These are phyloP conservation scores for Enteromius viviparus DNA, from an alignment of 2,797 vertebrate genomes.

Conservation along the genomic window DNA sequence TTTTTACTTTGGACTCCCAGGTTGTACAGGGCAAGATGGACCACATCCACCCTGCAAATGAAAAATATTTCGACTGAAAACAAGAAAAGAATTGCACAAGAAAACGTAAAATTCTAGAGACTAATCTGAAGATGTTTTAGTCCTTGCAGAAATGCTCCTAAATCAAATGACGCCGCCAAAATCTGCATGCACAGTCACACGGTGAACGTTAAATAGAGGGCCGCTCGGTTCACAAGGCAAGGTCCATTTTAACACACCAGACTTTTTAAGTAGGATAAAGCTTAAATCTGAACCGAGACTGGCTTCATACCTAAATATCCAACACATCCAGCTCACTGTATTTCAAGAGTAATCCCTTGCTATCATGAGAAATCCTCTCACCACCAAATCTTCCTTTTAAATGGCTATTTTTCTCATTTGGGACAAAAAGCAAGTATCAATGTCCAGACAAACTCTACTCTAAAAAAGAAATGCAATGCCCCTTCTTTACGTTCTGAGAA, in stretches of 20 bases:
- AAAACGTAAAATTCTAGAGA: not conserved
- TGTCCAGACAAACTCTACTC: not conserved
- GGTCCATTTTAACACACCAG: constrained; percentile 38
- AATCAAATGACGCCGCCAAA: constrained; percentile 6
- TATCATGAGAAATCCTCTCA: constrained; percentile 42
- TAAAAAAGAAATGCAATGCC: not conserved
- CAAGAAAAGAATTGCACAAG: not conserved
- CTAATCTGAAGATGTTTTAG: not conserved
- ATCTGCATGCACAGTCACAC: constrained; percentile 40
- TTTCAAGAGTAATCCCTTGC: constrained; percentile 40
- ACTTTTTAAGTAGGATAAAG: constrained; percentile 48
- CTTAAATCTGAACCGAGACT: constrained; percentile 41
- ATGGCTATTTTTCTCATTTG: constrained; percentile 22
- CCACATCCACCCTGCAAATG: constrained; percentile 87
- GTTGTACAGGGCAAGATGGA: constrained; percentile 94
- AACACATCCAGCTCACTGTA: constrained; percentile 42
- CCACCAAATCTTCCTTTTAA: constrained; percentile 28
- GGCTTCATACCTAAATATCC: constrained; percentile 42
- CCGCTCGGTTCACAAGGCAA: constrained; percentile 20
- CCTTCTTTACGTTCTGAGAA: constrained; percentile 18
- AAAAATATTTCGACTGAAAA: constrained; percentile 29
- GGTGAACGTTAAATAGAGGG: constrained; percentile 33
- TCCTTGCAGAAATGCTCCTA: constrained; percentile 23
- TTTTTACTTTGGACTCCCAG: constrained; percentile 95
- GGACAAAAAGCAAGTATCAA: constrained; percentile 17